A percentile compares a stretch with the other conserved stretches of the same genome.
These are phyloP conservation scores for Mechanitis mazaeus DNA, from an alignment of 2,888 invertebrate species.

Conservation along the genomic window DNA sequence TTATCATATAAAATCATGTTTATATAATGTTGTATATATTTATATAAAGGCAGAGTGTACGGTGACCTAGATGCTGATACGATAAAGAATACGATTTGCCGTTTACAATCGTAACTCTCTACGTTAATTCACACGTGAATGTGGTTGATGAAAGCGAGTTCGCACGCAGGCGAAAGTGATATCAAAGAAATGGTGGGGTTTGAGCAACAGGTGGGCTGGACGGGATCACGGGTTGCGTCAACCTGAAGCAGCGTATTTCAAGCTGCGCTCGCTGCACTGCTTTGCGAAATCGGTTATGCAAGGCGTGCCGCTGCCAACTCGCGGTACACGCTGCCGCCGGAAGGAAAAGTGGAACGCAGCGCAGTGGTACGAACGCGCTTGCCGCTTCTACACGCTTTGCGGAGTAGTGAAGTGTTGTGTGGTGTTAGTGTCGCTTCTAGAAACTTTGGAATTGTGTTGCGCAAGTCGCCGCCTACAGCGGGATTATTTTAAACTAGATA, in stretches of 20 bases:
- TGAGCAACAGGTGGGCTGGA: constrained; percentile 40
- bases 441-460: constrained; percentile 70
- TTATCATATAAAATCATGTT: no score
- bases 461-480: constrained; percentile 70
- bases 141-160: constrained; percentile 59
- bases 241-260: constrained; percentile 64
- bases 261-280: constrained; percentile 69
- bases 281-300: constrained; percentile 77
- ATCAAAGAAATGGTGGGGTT: constrained; percentile 53
- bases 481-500: constrained; percentile 72
- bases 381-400: constrained; percentile 68
- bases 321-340: constrained; percentile 56
- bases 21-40: no score
- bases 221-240: constrained; percentile 55
- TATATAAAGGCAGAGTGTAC: constrained; percentile 48
- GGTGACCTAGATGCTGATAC: constrained; percentile 49
- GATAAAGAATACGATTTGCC: constrained; percentile 6
- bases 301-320: constrained; percentile 75
- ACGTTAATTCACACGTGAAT: constrained; percentile 39
- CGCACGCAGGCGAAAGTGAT: constrained; percentile 65
- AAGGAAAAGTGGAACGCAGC: constrained; percentile 76
- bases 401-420: constrained; percentile 69
- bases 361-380: constrained; percentile 72
- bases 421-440: constrained; percentile 74
- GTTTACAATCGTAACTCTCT: constrained; percentile 18